phyloP scores from a whole-genome alignment of 2,797 vertebrate species.

The Chloroceryle amazona region DNA sequence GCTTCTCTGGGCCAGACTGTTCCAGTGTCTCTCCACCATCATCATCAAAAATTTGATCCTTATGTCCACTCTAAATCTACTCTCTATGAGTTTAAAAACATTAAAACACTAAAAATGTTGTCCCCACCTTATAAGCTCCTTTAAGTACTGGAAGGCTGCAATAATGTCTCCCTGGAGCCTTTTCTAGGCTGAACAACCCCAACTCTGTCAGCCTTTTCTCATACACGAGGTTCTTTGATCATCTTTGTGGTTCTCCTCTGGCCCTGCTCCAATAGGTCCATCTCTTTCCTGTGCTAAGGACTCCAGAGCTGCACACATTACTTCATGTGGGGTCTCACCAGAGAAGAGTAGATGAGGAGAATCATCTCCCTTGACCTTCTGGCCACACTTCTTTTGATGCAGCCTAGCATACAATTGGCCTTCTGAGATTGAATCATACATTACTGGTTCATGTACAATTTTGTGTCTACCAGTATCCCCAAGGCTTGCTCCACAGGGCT shows the following conservation, averaged over 20 bases:
- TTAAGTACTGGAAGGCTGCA: background rate
- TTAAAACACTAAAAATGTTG: too few relatives aligned
- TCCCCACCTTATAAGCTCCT: background rate
- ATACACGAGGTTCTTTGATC: fast-evolving
- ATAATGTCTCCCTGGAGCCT: background rate
- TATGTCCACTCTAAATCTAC: background rate
- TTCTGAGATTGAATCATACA: background rate
- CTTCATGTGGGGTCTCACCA: background rate
- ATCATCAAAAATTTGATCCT: background rate
- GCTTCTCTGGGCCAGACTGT: background rate
- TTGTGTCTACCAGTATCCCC: background rate
- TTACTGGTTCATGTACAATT: background rate
- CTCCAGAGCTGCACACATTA: fast-evolving
- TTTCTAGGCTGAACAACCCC: background rate
- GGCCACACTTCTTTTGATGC: background rate
- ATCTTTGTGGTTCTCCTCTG: background rate
- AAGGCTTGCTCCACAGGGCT: background rate
- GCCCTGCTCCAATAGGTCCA: background rate
- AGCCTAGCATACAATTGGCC: background rate
- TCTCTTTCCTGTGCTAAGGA: background rate
- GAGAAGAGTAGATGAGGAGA: background rate
- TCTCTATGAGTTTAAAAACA: too few relatives aligned
- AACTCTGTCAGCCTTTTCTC: background rate
- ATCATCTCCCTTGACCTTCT: fast-evolving
- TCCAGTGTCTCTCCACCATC: background rate